Evolutionary conservation across 64 coral and sea anemone species (phyloP), one percentile per base, ranked within the genome.

Genomic region (Montipora capricornis): DNA sequence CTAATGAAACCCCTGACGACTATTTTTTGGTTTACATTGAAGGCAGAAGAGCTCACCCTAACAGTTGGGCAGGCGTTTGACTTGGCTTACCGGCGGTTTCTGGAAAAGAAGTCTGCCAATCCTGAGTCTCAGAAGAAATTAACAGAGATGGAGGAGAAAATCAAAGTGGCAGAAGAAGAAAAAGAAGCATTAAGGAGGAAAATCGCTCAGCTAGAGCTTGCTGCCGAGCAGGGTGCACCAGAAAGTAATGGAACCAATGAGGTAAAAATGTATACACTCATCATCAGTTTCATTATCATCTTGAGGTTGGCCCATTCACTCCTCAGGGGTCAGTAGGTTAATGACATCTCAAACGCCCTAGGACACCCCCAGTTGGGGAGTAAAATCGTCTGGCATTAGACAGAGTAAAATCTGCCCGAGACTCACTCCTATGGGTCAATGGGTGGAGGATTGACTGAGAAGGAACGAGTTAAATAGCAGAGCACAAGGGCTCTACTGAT

Each of bases 31-130:
- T 83, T 90, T 24, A 17, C 74, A 13, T 44, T 3, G 3, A 69
- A 97, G 95, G 95, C 95, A 46, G 95, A 97, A 47, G 95, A 97
- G 64, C 51, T 95, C 14, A 97, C 95, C 12, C 68, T 97, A 19
- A 97, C 95, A 22, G 95, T 97, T 16, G 95, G 95, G 1, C 95
- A 97, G 77, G 95, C 95, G 47, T 97, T 97, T 89, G 95, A 97
- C 77, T 84, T 97, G 76, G 95, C 95, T 24, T 97, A 97, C 49
- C 92, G 95, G 11, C 90, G 86, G 8, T 97, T 94, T 86, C 93
- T 97, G 16, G 95, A 97, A 79, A 92, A 91, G 62, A 90, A 86
- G 57, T 83, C 93, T 22, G 50, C 74, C 48, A 80, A 92, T 64
- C 76, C 91, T 48, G 51, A 95, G 59, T 60, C 81, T 24, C 44